Base-by-base conservation (phyloP, 2,888 invertebrate genomes). In the Drosophila paramelanica region DNA sequence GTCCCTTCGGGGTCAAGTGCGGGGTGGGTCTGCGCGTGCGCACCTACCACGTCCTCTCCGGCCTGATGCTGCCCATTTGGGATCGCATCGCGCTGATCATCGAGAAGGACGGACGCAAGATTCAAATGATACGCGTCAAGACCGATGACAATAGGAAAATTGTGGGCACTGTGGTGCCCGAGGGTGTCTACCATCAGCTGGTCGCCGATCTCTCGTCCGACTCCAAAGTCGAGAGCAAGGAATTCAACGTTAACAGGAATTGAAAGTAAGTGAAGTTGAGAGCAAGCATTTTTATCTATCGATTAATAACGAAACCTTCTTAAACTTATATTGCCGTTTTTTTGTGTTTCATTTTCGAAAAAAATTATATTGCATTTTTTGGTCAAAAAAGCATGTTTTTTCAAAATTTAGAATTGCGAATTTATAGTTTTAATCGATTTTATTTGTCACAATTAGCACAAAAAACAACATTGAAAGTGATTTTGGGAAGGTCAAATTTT, bases 51-150 rank as follows among this genome's bases (percentile, higher is more conserved):
- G 97, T 99, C 67, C 94, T 99, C 52, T 95, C 98, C 65, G 99
- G 99, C 49, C 97, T 98, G 10, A 98, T 99, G 88, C 94, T 99
- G 81, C 97, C 98, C 50, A 98, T 99, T 66, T 99, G 99, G 99
- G 96, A 97, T 89, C 95, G 97, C 76, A 97, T 99, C 56, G 99
- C 99, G 93, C 94, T 94, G 62, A 96, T 98, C 74, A 94, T 99
- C 67, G 95, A 96, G 27, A 94, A 95, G 85, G 94, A 95, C 73
- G 94, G 95, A 81, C 95, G 96, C 89, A 98, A 97, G 93, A 98
- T 99, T 96, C 99, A 99, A 94, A 98, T 99, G 81, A 97, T 99
- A 86, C 95, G 99, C 73, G 94, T 99, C 89, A 95, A 97, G 93
- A 97, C 98, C 42, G 95, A 96, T 88, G 95, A 95, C 88, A 96